Base-by-base conservation (phyloP, 1,140 invertebrate species). In the Microplitis demolitor region DNA sequence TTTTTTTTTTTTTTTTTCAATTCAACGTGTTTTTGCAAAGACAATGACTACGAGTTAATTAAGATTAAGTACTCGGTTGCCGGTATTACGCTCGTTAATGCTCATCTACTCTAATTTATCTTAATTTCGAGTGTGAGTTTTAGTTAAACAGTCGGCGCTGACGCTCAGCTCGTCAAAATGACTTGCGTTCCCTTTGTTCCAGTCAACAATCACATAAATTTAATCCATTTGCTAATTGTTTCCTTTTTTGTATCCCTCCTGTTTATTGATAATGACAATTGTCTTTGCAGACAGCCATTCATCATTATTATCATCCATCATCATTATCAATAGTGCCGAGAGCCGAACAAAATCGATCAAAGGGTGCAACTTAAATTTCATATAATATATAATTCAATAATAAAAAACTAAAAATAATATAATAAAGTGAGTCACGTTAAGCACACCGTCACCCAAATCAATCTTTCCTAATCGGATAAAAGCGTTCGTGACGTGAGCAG, bases 381-480 rank as follows among this genome's bases (percentile, higher is more conserved):
- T 56, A 9, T 56, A 9, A 56, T 56, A 24, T 56, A 56, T 56
- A 14, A 56, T 45, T 45, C 39, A 45, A 45, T 39, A 39, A 33
- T 16, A 53, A 62, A 67, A 60, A 66, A 39, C 70, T 24, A 24
- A 24, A 24, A 24, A 24, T 24, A 24, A 24, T 24, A 24, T 24
- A 24, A 33, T 24, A 63, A 53, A 62, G 58, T 45, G 68, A 71
- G 66, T 58, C 70, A 50, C 45, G 68, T 24, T 24, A 24, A 24
- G 24, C 24, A 2, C 24, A 24, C 24, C 24, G 24, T 24, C 1
- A 24, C 1, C 24, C 24, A 24, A 78, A 79, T 78, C 76, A 77
- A 77, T 77, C 76, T 77, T 74, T 8, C 9, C 67, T 78, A 80
- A 80, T 80, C 79, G 78, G 77, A 77, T 78, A 76, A 79, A 67